phyloP scores from a whole-genome alignment of 2,888 invertebrate species.

The Drosophila hawaiiensis region DNA sequence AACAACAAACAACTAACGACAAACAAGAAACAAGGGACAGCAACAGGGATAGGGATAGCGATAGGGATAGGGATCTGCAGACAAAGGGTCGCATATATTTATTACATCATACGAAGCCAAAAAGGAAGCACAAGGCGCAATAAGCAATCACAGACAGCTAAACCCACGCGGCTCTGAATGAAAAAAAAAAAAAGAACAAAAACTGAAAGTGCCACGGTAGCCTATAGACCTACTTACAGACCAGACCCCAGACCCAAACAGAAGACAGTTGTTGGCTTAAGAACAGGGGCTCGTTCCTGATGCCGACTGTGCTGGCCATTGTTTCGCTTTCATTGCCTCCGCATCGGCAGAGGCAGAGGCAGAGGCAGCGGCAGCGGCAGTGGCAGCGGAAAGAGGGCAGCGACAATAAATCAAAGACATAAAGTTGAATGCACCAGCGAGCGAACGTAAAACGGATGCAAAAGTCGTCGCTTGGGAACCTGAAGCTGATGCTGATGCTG shows the following conservation, averaged over 20 bases:
- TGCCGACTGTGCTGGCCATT: slow-evolving; percentile 46
- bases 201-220: slow-evolving; percentile 77
- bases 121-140: slow-evolving; percentile 51
- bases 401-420: slow-evolving; percentile 80
- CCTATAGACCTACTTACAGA: slow-evolving; percentile 81
- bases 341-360: slow-evolving; percentile 14
- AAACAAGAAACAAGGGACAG: slow-evolving; percentile 8
- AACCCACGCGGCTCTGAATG: slow-evolving; percentile 30
- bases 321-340: slow-evolving; percentile 81
- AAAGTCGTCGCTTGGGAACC: slow-evolving; percentile 75
- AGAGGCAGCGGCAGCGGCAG: background rate
- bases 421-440: slow-evolving; percentile 75
- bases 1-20: slow-evolving; percentile 1
- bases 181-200: slow-evolving; percentile 15
- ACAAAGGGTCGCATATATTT: slow-evolving; percentile 73
- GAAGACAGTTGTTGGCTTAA: slow-evolving; percentile 50
- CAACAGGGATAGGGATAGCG: slow-evolving; percentile 10
- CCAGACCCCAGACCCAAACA: slow-evolving; percentile 21
- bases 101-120: slow-evolving; percentile 69
- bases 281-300: slow-evolving; percentile 61
- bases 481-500: slow-evolving; percentile 37
- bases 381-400: slow-evolving; percentile 39
- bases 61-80: slow-evolving; percentile 40
- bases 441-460: slow-evolving; percentile 76
- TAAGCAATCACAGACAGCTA: slow-evolving; percentile 49